Base-by-base conservation (phyloP, 2,797 vertebrate species). In the Gymnocypris eckloni region DNA sequence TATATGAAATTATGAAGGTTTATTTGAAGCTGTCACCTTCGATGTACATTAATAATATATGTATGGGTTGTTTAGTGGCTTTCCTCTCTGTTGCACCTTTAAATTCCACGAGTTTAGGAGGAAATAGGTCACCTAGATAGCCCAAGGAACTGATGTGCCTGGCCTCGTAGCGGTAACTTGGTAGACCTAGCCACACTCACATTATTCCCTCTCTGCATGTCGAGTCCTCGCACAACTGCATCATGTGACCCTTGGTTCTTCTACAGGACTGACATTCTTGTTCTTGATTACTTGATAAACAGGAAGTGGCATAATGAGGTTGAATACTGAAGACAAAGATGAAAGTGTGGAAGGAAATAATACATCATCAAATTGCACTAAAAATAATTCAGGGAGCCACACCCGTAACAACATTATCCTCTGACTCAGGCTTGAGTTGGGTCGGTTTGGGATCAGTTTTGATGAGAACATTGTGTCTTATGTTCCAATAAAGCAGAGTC, bases 71-170 rank as follows among this genome's bases (percentile, higher is more conserved):
- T 67, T 79, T 13, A 79, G 59, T 83, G 61, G 22, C 37, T 86
- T 71, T 86, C 64, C 75, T 88, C 71, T 82, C 72, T 86, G 86
- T 89, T 87, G 87, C 81, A 80, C 87, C 79, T 71, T 86, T 87
- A 81, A 90, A 90, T 88, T 87, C 83, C 87, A 87, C 1, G 89
- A 86, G 83, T 90, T 84, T 87, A 87, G 79, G 87, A 89, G 92
- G 89, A 95, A 95, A 91, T 94, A 90, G 93, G 94, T 95, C 93
- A 94, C 91, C 91, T 90, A 93, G 86, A 92, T 92, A 91, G 90
- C 89, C 91, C n/a, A 89, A 92, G 89, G 92, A 92, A 91, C 89
- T 89, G 88, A 90, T 89, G 81, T 88, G 90, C 85, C 90, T 28
- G 5, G 86, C 83, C 90, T 86, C 90, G 88, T 87, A 90, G 88